phyloP scores from a whole-genome alignment of 2,888 invertebrate species.

The Drosophila mulleri region DNA sequence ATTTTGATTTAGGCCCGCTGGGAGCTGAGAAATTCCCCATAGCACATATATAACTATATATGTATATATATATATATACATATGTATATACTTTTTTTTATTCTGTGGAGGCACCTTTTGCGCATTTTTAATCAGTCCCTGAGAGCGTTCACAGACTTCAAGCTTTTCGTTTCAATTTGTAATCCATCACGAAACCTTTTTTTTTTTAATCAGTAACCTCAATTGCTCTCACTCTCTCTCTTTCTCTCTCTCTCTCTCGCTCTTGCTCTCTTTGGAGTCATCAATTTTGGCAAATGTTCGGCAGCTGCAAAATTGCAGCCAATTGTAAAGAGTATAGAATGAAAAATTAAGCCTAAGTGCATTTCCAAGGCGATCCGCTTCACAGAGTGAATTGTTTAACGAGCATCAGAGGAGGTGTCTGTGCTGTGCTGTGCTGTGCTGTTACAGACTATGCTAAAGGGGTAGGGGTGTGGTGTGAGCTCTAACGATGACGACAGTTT shows the following conservation, averaged over 20 bases:
- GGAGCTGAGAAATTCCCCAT: conserved; percentile 28
- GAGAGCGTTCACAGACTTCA: conserved; percentile 44
- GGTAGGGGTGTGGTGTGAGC: not conserved
- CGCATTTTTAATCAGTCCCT: conserved; percentile 71
- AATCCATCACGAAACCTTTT: conserved; percentile 73
- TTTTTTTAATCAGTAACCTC: conserved; percentile 11
- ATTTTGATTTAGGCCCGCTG: conserved; percentile 70
- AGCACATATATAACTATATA: conserved; percentile 3
- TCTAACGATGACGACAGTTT: conserved; percentile 76
- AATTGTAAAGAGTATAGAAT: conserved; percentile 72
- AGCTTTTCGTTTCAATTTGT: conserved; percentile 58
- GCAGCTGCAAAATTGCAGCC: conserved; percentile 71
- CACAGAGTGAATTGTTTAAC: conserved; percentile 60
- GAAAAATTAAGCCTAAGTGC: conserved; percentile 77
- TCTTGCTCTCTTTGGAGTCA: conserved; percentile 52
- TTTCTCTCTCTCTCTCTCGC: conserved; percentile 15
- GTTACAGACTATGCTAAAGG: not conserved
- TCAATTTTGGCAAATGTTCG: conserved; percentile 66
- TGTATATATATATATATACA: not conserved
- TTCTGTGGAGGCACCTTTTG: conserved; percentile 39
- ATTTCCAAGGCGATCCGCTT: conserved; percentile 73
- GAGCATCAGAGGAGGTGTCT: conserved; percentile 50
- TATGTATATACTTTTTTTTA: not conserved
- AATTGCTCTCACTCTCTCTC: conserved; percentile 30
- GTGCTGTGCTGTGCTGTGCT: not conserved